These are phyloP conservation scores for Andrena trimmerana DNA, from an alignment of 2,888 invertebrate species.

Conservation along the genomic window DNA sequence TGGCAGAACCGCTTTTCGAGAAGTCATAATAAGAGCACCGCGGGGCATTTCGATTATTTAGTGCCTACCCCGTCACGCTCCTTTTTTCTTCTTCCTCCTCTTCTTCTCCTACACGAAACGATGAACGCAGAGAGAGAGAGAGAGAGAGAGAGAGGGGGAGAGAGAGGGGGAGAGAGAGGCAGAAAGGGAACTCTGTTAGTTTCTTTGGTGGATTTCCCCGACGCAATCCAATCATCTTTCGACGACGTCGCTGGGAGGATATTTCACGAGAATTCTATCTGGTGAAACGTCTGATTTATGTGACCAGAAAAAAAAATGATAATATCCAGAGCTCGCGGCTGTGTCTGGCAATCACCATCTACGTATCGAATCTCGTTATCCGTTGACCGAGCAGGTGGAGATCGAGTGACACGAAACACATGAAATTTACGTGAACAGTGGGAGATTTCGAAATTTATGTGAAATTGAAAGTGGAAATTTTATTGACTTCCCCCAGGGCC, in stretches of 20 bases:
- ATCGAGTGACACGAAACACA: neutral
- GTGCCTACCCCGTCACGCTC: slow-evolving; percentile 31
- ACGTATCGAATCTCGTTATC: slow-evolving; percentile 53
- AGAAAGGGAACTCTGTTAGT: neutral
- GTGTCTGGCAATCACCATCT: slow-evolving; percentile 28
- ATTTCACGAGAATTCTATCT: neutral
- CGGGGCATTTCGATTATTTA: slow-evolving; percentile 73
- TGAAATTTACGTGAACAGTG: neutral
- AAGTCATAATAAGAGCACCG: slow-evolving; percentile 74
- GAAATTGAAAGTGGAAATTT: too few relatives aligned
- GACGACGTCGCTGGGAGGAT: slow-evolving; percentile 20
- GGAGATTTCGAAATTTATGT: neutral
- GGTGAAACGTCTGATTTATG: slow-evolving; percentile 43
- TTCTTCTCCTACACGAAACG: slow-evolving; percentile 5
- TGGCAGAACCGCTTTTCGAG: slow-evolving; percentile 74
- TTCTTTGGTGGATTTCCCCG: slow-evolving; percentile 39
- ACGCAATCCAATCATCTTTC: slow-evolving; percentile 31
- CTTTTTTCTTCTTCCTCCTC: neutral
- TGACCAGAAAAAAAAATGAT: slow-evolving; percentile 34
- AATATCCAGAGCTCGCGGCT: slow-evolving; percentile 38
- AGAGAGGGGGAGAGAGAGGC: neutral
- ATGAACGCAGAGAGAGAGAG: neutral
- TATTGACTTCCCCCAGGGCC: too few relatives aligned
- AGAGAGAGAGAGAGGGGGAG: neutral
- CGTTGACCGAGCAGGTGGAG: slow-evolving; percentile 31